phyloP scores from a whole-genome alignment of 2,797 vertebrate species.

The Mormyrus proboscirostris region DNA sequence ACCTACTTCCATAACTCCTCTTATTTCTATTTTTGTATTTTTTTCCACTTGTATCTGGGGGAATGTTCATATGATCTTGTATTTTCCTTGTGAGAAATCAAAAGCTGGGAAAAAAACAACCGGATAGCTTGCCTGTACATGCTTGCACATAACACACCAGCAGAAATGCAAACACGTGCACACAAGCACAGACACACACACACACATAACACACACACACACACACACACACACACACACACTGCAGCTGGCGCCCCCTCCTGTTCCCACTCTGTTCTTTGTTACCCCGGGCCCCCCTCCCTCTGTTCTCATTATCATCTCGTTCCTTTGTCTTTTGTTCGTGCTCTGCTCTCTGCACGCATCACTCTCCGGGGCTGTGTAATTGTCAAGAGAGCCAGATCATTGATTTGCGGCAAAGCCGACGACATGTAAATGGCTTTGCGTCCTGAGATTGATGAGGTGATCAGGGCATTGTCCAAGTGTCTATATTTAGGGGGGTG shows the following conservation, averaged over 20 bases:
- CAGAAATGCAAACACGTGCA: slow-evolving; percentile 26
- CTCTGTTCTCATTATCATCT: slow-evolving; percentile 15
- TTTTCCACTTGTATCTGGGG: slow-evolving; percentile 14
- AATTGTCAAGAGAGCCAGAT: slow-evolving; percentile 13
- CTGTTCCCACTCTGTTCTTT: neutral
- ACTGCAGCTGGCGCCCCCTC: slow-evolving; percentile 4
- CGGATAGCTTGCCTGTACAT: neutral
- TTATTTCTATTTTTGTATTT: slow-evolving; percentile 17
- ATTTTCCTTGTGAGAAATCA: slow-evolving; percentile 35
- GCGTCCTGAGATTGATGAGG: slow-evolving; percentile 3
- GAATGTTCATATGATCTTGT: slow-evolving; percentile 8
- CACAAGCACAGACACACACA: neutral
- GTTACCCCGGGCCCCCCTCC: slow-evolving; percentile 17
- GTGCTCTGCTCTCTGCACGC: neutral
- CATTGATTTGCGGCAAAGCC: slow-evolving; percentile 2
- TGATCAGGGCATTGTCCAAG: slow-evolving; percentile 7
- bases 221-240: slow-evolving; percentile 16
- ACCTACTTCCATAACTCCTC: slow-evolving; percentile 11
- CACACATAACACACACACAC: slow-evolving; percentile 9
- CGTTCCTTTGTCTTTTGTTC: slow-evolving; percentile 18
- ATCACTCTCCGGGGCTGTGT: slow-evolving; percentile 4
- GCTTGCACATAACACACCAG: neutral
- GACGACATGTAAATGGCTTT: neutral
- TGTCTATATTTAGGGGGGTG: neutral
- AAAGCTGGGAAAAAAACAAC: neutral